Base-by-base conservation (phyloP, 2,797 vertebrate species). In the Macropus fuliginosus region DNA sequence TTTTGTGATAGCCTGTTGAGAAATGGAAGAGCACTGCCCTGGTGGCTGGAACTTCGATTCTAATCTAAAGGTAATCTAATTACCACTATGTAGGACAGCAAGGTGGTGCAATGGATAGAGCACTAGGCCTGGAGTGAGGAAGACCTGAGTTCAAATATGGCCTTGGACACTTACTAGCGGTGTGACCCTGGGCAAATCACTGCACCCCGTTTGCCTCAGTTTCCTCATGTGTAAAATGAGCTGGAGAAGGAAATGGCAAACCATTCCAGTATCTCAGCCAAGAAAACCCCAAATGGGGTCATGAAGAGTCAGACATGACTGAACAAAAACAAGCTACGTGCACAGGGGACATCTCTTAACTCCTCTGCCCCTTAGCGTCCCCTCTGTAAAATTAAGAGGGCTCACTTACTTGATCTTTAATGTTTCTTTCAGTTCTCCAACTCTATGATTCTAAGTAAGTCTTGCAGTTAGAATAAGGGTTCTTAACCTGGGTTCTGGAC, bases 371-470 rank as follows among this genome's bases (percentile, higher is more conserved):
- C 94, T 54, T 96, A 94, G 94, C 95, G 92, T 96, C 95, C 94
- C 96, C 97, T 92, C 93, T 93, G 89, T 94, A 94, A 74, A 94
- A 93, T 94, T 54, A 92, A 96, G 54, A 93, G 81, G 91, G 93
- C 66, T 46, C 56, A 95, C 93, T 46, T 55, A 81, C n/a, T 55
- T 91, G 94, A 56, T 92, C 28, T 93, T 90, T 91, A 62, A 74
- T 0, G 21, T 91, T 95, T 56, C 31, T 95, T 89, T 46, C 27
- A n/a, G 90, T 52, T 46, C 52, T 93, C n/a, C 91, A 90, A 81
- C 11, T 87, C 92, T 91, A 46, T 94, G 74, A 96, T 74, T n/a
- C 62, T 74, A 21, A 74, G 5, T n/a, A 74, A 40, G 34, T 66
- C 62, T n/a, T 66, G 12, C 4, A 66, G 13, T 40, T n/a, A 74